Conservation (phyloP, 2,797 vertebrate species). For the Furcifer pardalis region DNA sequence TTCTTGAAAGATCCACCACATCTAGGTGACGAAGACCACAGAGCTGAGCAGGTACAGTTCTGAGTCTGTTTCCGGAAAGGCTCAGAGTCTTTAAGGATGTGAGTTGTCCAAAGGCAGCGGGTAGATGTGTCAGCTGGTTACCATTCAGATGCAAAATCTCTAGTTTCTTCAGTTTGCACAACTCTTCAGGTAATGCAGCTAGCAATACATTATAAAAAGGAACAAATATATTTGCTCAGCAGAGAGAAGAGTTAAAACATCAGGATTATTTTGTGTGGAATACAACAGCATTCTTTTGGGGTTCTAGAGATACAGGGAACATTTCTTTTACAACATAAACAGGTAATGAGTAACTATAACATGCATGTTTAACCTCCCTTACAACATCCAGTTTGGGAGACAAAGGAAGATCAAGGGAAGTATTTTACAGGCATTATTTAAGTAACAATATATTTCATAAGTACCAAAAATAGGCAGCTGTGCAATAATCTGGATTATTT, state of each 20-base stretch:
- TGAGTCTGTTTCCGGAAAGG: conserved; percentile 89
- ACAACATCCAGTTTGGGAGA: background rate
- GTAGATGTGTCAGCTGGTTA: conserved; percentile 87
- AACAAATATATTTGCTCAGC: conserved; percentile 8
- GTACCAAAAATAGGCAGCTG: background rate
- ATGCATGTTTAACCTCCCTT: background rate
- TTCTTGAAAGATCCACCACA: conserved; percentile 92
- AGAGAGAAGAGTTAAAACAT: conserved; percentile 14
- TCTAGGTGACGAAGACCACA: conserved; percentile 88
- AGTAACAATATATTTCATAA: background rate
- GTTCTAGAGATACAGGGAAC: background rate
- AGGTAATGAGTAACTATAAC: background rate
- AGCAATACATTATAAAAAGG: conserved; percentile 71
- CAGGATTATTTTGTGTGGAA: conserved; percentile 24
- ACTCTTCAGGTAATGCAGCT: conserved; percentile 87
- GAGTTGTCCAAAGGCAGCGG: conserved; percentile 84
- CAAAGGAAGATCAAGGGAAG: background rate
- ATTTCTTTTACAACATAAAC: background rate
- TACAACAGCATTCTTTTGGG: background rate
- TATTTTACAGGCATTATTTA: background rate
- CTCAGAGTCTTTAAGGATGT: conserved; percentile 86
- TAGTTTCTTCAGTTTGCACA: conserved; percentile 92
- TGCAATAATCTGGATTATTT: conserved; percentile 4
- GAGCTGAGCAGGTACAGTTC: conserved; percentile 85
- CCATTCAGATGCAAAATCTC: conserved; percentile 88